Base-by-base conservation (phyloP, 2,888 invertebrate species). In the Amiota minor region DNA sequence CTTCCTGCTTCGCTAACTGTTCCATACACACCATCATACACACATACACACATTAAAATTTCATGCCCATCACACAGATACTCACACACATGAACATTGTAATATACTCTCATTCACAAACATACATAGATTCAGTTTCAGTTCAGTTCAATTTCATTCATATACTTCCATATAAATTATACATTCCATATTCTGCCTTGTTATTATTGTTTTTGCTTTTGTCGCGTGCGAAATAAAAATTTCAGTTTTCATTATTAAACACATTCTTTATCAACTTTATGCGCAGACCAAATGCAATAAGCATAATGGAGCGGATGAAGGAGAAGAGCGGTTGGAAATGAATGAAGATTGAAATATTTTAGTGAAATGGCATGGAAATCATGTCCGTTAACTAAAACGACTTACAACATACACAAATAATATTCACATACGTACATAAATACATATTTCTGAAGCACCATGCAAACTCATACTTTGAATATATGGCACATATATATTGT, bases 1-100 rank as follows among this genome's bases (percentile, higher is more conserved):
- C 84, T 87, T 89, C 89, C 88, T 84, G 87, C 76, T 74, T 72
- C 79, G 76, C 78, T 79, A 79, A 73, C 74, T 69, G 50, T 14
- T 20, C 55, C 18, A 18, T 16, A 12, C 56, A 56, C n/a, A 69
- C 23, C 35, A 35, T 61, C 72, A 64, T 12, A 45, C 45, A 46
- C 50, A 53, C 59, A 56, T 14, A 64, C 70, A 45, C 55, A 18
- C 62, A 71, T 64, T 73, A 70, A 73, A 47, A 55, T 72, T 62
- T 67, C 74, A 65, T 65, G 80, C 80, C 80, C 23, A 55, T 50
- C 74, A 62, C 70, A 75, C 61, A 74, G 72, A 74, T 74, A 74
- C 62, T 73, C 47, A 47, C 74, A 68, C 35, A 35, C 74, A 65
- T 65, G 80, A 79, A 80, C 75, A 81, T 74, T 78, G 76, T 76